Conservation (phyloP, 2,797 vertebrate species). For the Pseudopleuronectes americanus region DNA sequence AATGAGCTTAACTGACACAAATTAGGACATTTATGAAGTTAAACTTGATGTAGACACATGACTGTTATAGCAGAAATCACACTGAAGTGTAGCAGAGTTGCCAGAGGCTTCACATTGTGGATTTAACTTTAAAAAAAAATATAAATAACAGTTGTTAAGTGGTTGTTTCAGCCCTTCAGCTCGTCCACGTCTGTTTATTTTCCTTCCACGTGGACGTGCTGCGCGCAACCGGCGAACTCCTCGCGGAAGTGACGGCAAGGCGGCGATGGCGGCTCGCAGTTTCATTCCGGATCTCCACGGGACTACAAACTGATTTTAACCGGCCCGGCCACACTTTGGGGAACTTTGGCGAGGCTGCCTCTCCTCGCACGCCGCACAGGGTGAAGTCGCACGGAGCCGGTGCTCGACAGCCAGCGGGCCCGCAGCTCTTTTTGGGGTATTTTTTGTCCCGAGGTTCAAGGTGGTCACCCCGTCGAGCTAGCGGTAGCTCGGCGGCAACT, state of each 20-base stretch:
- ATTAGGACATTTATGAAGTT: background rate
- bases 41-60: background rate
- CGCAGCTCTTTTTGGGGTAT: constrained; percentile 52
- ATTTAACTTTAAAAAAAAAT: background rate
- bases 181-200: constrained; percentile 72
- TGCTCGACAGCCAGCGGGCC: constrained; percentile 34
- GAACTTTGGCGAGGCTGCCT: constrained; percentile 57
- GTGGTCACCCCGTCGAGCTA: constrained; percentile 82
- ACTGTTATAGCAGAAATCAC: background rate
- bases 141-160: background rate
- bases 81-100: background rate
- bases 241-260: constrained; percentile 85
- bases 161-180: constrained; percentile 1
- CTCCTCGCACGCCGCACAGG: constrained; percentile 25
- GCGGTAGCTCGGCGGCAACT: constrained; percentile 71
- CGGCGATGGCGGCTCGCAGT: constrained; percentile 87
- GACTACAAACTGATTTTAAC: constrained; percentile 81
- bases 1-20: background rate
- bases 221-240: constrained; percentile 65
- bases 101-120: background rate
- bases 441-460: constrained; percentile 74
- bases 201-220: constrained; percentile 80
- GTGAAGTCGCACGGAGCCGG: constrained; percentile 20
- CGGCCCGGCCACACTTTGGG: constrained; percentile 70
- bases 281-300: constrained; percentile 85